These are phyloP conservation scores for Parelbella ahira DNA, from an alignment of 2,888 invertebrate genomes.

Conservation along the genomic window DNA sequence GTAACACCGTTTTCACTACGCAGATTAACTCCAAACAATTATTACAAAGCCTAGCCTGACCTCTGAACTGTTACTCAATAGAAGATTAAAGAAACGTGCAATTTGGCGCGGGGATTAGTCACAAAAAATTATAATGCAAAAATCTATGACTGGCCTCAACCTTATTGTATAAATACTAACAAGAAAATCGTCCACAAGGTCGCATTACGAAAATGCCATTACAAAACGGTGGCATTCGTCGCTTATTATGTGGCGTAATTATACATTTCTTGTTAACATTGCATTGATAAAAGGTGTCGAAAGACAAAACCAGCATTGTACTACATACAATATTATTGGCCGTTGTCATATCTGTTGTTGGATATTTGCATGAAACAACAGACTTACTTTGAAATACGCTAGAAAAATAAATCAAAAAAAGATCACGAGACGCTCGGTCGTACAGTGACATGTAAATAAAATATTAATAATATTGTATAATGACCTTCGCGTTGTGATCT, in stretches of 20 bases:
- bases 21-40: too few relatives aligned
- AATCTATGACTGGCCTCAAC: constrained; percentile 39
- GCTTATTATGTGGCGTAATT: background rate
- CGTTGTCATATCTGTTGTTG: too few relatives aligned
- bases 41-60: too few relatives aligned
- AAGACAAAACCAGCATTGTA: background rate
- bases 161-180: constrained; percentile 41
- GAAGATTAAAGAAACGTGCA: constrained; percentile 9
- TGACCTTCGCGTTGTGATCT: constrained; percentile 11
- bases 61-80: constrained; percentile 9
- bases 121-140: constrained; percentile 7
- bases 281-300: background rate
- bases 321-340: too few relatives aligned
- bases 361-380: too few relatives aligned
- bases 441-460: too few relatives aligned
- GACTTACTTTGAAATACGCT: too few relatives aligned
- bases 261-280: constrained; percentile 3
- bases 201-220: constrained; percentile 38
- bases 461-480: background rate
- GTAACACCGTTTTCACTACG: background rate
- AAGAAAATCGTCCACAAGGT: constrained; percentile 50
- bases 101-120: constrained; percentile 5
- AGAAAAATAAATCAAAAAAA: too few relatives aligned
- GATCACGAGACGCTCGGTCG: too few relatives aligned
- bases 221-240: background rate